Conservation (phyloP, 1,140 invertebrate genomes). For the Tetranychus cinnabarinus region DNA sequence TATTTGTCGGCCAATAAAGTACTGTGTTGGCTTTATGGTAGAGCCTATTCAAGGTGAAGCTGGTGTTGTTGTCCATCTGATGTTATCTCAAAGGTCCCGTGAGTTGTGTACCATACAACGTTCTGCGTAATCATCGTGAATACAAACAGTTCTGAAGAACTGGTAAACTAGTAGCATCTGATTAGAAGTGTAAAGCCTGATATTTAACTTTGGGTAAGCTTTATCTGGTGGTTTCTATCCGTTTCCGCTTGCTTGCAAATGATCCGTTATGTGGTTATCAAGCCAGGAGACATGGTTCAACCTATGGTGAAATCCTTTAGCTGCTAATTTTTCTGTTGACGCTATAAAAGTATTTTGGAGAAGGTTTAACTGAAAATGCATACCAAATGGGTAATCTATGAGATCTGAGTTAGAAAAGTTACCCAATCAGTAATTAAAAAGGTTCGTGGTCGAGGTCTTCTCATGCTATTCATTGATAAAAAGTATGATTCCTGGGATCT, state of each 20-base stretch:
- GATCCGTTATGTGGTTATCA: constrained; percentile 76
- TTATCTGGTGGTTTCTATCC: constrained; percentile 88
- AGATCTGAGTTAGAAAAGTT: constrained; percentile 42
- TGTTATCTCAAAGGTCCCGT: constrained; percentile 61
- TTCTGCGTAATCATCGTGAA: constrained; percentile 92
- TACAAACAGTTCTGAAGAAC: constrained; percentile 84
- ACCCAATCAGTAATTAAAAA: constrained; percentile 42
- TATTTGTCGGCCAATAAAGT: constrained; percentile 39
- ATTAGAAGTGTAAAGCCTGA: constrained; percentile 84
- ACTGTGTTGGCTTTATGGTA: constrained; percentile 88
- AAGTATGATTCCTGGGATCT: constrained; percentile 67
- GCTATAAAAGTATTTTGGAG: constrained; percentile 43
- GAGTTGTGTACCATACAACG: constrained; percentile 75
- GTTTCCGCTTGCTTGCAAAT: constrained; percentile 67
- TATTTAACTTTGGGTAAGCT: constrained; percentile 73
- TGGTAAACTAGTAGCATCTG: constrained; percentile 54
- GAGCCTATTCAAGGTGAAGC: constrained; percentile 99
- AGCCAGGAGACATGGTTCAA: constrained; percentile 88
- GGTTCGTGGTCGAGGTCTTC: constrained; percentile 72
- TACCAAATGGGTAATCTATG: constrained; percentile 50
- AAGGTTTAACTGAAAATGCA: constrained; percentile 70
- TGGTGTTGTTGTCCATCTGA: constrained; percentile 64
- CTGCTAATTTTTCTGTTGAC: constrained; percentile 44
- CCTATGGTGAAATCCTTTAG: constrained; percentile 92
- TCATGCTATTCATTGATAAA: constrained; percentile 78